These are phyloP conservation scores for Poeciliopsis retropinna DNA, from an alignment of 2,113 vertebrate species.

Conservation along the genomic window DNA sequence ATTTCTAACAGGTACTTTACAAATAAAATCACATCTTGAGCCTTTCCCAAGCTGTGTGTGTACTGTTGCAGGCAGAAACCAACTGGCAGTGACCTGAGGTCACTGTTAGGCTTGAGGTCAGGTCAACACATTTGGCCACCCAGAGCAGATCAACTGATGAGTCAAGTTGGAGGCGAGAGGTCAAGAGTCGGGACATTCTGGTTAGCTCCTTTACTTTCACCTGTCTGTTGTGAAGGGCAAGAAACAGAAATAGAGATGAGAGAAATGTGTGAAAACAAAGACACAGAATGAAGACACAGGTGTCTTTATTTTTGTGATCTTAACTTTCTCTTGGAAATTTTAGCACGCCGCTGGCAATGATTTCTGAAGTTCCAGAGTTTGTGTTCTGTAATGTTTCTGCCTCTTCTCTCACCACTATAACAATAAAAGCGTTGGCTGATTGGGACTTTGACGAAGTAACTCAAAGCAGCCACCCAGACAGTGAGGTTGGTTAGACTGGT, in stretches of 20 bases:
- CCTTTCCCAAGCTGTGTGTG: slow-evolving; percentile 39
- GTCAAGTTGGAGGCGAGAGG: slow-evolving; percentile 56
- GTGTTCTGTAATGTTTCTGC: background rate
- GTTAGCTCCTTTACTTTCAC: slow-evolving; percentile 44
- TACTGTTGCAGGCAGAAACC: slow-evolving; percentile 38
- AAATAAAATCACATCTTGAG: background rate
- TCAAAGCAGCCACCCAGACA: slow-evolving; percentile 71
- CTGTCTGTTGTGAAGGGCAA: slow-evolving; percentile 56
- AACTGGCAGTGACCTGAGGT: slow-evolving; percentile 62
- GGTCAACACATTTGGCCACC: slow-evolving; percentile 53
- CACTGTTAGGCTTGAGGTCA: slow-evolving; percentile 56
- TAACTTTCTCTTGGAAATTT: slow-evolving; percentile 8
- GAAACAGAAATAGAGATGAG: slow-evolving; percentile 34
- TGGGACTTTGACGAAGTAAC: slow-evolving; percentile 65
- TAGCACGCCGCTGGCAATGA: background rate
- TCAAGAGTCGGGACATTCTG: slow-evolving; percentile 36
- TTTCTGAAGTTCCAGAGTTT: background rate
- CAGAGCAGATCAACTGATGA: slow-evolving; percentile 57
- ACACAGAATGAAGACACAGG: slow-evolving; percentile 30
- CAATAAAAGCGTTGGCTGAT: slow-evolving; percentile 71
- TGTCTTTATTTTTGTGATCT: slow-evolving; percentile 3
- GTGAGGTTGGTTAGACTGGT: slow-evolving; percentile 73
- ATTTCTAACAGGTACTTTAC: background rate
- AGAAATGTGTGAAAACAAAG: slow-evolving; percentile 55
- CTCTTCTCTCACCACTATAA: slow-evolving; percentile 37